Evolutionary conservation across 2,113 vertebrate species (phyloP), one percentile per base, ranked within the genome.

Genomic region (Sinocyclocheilus maitianheensis): DNA sequence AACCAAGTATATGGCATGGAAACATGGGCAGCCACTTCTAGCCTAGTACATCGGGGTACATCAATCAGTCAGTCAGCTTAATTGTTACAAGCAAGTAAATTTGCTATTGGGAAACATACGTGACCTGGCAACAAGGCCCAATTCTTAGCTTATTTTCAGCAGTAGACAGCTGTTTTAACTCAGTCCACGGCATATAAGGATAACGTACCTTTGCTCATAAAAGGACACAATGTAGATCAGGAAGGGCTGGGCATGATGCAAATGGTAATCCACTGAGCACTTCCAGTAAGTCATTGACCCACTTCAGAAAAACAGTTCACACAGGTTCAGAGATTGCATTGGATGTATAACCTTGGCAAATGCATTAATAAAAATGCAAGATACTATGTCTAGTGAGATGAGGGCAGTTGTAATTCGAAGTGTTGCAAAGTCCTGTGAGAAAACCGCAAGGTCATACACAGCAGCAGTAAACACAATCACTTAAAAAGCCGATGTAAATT

Each of bases 401-500:
- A 40, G 51, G 9, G 12, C 53, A 65, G 37, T 34, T 84, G 77
- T 14, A 58, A 48, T 81, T 85, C 80, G 69, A 30, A 55, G 51
- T 62, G 58, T 63, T 83, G 65, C 72, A 78, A 55, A 63, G 67
- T 43, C 83, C 53, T 72, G 43, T 3, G 37, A 85, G 69, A 78
- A 63, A 80, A 58, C 53, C 6, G 67, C 84, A 87, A 89, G 86
- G 86, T 81, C 86, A 85, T 78, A 30, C 72, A 72, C 48, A 51
- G 40, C 37, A 79, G 30, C 55, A 43, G 55, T 83, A 63, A n/a
- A 72, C 55, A 79, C 65, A 83, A 83, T 85, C 16, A n/a, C 82
- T 84, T 87, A 79, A 87, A 85, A 87, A 55, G 78, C n/a, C 34
- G 11, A 88, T 85, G 84, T 63, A 88, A 88, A 88, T 86, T 79